Conservation (phyloP, 2,888 invertebrate species). For the Rambutsinella grinnellia region DNA sequence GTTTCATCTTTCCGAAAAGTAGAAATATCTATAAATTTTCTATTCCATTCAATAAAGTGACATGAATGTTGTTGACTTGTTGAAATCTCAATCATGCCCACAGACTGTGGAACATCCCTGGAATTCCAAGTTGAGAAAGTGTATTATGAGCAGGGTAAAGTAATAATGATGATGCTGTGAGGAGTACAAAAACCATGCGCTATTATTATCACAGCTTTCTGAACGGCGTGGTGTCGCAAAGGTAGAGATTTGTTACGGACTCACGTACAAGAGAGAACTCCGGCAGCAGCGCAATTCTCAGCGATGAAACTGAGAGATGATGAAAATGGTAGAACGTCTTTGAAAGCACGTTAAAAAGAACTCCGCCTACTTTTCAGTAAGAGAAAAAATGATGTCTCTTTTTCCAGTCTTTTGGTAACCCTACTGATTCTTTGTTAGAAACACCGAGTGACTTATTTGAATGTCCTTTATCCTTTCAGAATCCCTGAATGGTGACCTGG, state of each 20-base stretch:
- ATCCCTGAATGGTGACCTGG: constrained; percentile 4
- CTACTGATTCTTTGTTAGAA: constrained; percentile 42
- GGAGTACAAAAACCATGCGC: constrained; percentile 18
- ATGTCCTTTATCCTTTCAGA: constrained; percentile 23
- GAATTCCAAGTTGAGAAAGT: constrained; percentile 8
- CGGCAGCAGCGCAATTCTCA: background rate
- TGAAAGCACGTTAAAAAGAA: constrained; percentile 25
- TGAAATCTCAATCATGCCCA: constrained; percentile 40
- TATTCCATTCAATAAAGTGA: constrained; percentile 29
- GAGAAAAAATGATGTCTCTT: constrained; percentile 42
- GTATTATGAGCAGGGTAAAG: background rate
- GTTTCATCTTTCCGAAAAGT: constrained; percentile 32
- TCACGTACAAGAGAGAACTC: background rate
- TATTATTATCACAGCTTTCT: constrained; percentile 30
- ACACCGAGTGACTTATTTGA: background rate
- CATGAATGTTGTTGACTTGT: constrained; percentile 17
- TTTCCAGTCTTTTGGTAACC: constrained; percentile 38
- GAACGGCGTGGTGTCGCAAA: constrained; percentile 42
- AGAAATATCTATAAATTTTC: constrained; percentile 51
- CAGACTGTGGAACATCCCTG: constrained; percentile 19
- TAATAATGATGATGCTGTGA: constrained; percentile 21
- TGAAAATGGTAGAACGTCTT: constrained; percentile 15
- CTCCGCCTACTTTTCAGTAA: constrained; percentile 42
- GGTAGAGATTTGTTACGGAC: constrained; percentile 35
- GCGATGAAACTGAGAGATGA: constrained; percentile 13